Conservation (phyloP, 2,888 invertebrate genomes). For the Ormyrus nitidulus region DNA sequence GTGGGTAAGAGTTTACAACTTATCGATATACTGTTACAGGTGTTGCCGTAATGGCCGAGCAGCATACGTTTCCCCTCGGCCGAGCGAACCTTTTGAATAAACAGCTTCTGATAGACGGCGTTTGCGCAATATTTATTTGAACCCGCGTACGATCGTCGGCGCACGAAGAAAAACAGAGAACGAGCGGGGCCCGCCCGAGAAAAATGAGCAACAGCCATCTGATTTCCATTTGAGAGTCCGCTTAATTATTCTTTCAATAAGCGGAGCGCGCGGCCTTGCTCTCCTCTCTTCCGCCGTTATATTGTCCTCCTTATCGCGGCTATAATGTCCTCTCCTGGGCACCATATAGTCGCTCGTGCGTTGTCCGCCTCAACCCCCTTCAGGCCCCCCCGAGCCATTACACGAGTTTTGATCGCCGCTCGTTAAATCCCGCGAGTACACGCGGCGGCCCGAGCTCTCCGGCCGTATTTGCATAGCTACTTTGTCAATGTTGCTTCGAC, state of each 20-base stretch:
- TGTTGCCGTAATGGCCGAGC: too few species aligned
- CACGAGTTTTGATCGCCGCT: conserved; percentile 71
- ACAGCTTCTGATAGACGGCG: too few species aligned
- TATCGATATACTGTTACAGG: conserved; percentile 13
- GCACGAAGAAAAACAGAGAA: not conserved
- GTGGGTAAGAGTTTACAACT: conserved; percentile 22
- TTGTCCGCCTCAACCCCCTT: not conserved
- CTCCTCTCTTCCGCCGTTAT: not conserved
- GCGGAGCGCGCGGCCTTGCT: not conserved
- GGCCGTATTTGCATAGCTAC: conserved; percentile 65
- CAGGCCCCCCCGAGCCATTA: conserved; percentile 63
- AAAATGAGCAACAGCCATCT: not conserved
- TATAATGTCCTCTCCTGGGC: conserved; percentile 45
- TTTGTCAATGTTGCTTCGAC: conserved; percentile 66
- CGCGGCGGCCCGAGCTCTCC: conserved; percentile 30
- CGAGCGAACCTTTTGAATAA: too few species aligned
- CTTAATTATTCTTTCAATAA: conserved; percentile 52
- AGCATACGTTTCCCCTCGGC: too few species aligned
- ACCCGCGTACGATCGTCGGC: too few species aligned
- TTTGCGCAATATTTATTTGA: too few species aligned
- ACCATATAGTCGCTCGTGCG: not conserved
- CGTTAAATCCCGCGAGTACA: conserved; percentile 63
- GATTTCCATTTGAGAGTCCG: conserved; percentile 12
- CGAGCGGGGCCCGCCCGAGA: not conserved
- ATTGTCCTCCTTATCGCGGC: conserved; percentile 47